Evolutionary conservation across 2,797 vertebrate species (phyloP).

Genomic region (Balearica regulorum): DNA sequence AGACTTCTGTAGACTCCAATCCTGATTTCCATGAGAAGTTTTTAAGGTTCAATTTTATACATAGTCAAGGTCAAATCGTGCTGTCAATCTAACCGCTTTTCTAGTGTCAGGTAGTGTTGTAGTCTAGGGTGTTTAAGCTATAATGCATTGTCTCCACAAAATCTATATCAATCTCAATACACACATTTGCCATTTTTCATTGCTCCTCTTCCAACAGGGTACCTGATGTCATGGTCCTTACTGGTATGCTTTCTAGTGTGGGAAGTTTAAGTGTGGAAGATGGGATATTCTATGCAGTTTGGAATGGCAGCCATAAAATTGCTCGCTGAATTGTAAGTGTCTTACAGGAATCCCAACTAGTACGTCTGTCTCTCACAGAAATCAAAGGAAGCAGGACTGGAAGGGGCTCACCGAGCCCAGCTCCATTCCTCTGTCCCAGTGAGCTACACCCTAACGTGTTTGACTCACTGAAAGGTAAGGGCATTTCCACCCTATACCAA

Average conservation of each 20-base stretch:
- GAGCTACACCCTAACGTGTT: neutral
- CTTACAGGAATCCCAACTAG: neutral
- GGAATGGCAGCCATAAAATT: neutral
- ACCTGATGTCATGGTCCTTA: neutral
- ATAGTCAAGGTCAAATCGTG: neutral
- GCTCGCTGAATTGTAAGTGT: neutral
- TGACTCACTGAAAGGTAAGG: neutral
- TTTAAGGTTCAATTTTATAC: neutral
- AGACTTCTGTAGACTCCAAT: neutral
- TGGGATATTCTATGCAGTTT: neutral
- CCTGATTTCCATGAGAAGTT: neutral
- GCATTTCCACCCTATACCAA: neutral
- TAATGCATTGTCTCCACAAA: neutral
- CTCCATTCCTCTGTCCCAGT: neutral
- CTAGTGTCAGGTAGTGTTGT: neutral
- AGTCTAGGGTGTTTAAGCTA: neutral
- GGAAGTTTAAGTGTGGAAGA: neutral
- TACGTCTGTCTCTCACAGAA: neutral
- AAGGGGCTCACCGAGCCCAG: neutral
- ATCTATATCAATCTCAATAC: neutral
- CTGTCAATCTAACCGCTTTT: neutral
- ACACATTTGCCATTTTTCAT: neutral
- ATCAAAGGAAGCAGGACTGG: neutral
- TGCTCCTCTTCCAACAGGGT: neutral
- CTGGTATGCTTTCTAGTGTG: neutral